Percentiles rank a stretch among this genome's conserved stretches.
Conservation (phyloP, 2,797 vertebrate species). For the Harpagifer antarcticus region DNA sequence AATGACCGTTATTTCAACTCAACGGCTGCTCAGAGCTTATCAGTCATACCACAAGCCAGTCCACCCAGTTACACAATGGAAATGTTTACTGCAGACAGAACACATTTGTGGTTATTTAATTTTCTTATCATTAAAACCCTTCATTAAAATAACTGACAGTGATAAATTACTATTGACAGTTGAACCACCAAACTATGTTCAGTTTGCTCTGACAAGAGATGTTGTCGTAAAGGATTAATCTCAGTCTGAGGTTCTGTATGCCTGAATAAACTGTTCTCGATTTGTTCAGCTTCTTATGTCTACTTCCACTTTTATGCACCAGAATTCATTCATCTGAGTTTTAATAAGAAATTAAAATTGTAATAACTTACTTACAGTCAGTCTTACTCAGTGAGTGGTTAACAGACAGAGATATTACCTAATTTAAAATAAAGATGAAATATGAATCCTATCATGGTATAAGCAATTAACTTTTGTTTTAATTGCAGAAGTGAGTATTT, state of each 20-base stretch:
- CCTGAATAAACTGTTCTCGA: slow-evolving; percentile 10
- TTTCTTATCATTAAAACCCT: slow-evolving; percentile 33
- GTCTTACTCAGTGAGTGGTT: neutral
- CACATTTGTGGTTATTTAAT: slow-evolving; percentile 23
- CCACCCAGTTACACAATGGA: neutral
- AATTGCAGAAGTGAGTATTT: neutral
- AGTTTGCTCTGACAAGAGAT: slow-evolving; percentile 34
- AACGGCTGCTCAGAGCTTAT: slow-evolving; percentile 6
- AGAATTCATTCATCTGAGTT: slow-evolving; percentile 5
- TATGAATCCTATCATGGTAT: neutral
- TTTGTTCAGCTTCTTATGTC: neutral
- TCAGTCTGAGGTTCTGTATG: slow-evolving; percentile 20
- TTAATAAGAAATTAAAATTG: neutral
- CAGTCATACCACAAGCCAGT: slow-evolving; percentile 8
- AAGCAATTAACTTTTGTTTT: neutral
- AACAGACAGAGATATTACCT: neutral
- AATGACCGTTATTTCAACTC: slow-evolving; percentile 17
- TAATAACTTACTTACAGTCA: neutral
- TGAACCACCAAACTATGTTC: slow-evolving; percentile 33
- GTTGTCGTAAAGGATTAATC: slow-evolving; percentile 41
- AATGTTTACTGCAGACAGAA: slow-evolving; percentile 12
- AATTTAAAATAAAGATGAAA: neutral
- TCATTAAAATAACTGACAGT: slow-evolving; percentile 36
- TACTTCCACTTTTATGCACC: slow-evolving; percentile 5
- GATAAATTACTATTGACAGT: slow-evolving; percentile 14